Evolutionary conservation across 2,888 invertebrate genomes (phyloP).

Genomic region (Nephrotoma flavescens): DNA sequence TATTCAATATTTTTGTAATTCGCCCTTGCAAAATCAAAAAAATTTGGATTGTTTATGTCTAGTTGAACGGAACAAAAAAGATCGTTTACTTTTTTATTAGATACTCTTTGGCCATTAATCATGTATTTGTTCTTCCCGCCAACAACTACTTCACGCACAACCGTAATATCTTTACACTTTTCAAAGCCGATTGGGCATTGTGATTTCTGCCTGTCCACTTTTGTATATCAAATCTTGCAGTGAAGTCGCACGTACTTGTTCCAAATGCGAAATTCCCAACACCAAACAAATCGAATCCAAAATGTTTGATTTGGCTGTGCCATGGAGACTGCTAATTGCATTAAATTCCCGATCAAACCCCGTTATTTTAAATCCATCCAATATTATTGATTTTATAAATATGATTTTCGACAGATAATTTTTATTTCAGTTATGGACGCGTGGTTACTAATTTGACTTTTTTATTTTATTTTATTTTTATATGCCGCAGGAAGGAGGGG

Average conservation of each 20-base stretch:
- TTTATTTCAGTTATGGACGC: no score
- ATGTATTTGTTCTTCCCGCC: conserved; percentile 87
- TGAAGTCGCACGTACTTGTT: conserved; percentile 57
- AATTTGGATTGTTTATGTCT: conserved; percentile 98
- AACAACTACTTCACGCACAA: conserved; percentile 72
- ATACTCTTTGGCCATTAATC: conserved; percentile 83
- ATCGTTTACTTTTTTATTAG: conserved; percentile 81
- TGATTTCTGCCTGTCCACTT: conserved; percentile 82
- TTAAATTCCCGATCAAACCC: conserved; percentile 93
- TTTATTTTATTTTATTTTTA: no score
- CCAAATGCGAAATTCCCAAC: conserved; percentile 72
- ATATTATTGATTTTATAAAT: conserved; percentile 80
- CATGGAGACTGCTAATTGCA: conserved; percentile 95
- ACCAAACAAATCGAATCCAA: conserved; percentile 97
- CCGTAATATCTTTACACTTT: conserved; percentile 75
- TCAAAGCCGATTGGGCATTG: conserved; percentile 88
- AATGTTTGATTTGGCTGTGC: conserved; percentile 95
- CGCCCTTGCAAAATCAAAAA: conserved; percentile 99
- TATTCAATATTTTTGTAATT: conserved; percentile 95
- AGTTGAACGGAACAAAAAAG: conserved; percentile 93
- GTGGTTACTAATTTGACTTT: no score
- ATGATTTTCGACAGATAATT: no score
- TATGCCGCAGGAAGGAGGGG: no score
- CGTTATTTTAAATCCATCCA: conserved; percentile 93
- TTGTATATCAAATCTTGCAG: conserved; percentile 96